These are phyloP conservation scores for Palythoa caribaeorum DNA, from an alignment of 92 coral and sea anemone genomes.

Conservation along the genomic window DNA sequence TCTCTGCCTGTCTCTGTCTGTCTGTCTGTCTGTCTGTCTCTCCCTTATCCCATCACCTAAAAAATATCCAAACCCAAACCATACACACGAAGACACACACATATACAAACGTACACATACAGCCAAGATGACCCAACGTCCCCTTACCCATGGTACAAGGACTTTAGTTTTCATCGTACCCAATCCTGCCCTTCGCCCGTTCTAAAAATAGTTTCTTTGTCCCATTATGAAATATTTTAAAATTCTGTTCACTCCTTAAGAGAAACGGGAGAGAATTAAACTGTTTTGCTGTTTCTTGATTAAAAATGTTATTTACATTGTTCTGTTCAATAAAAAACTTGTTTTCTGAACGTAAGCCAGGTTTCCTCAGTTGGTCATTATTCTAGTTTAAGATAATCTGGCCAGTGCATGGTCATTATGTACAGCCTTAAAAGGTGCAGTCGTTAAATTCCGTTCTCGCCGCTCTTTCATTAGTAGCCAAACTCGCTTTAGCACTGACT, in stretches of 20 bases:
- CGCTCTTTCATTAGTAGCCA: constrained; percentile 42
- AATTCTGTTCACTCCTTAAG: constrained; percentile 43
- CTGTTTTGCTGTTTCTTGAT: constrained; percentile 37
- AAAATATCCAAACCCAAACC: too few relatives aligned
- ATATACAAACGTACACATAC: too few relatives aligned
- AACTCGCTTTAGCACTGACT: constrained; percentile 31
- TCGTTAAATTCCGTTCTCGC: constrained; percentile 46
- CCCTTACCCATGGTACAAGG: too few relatives aligned
- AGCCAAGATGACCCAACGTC: too few relatives aligned
- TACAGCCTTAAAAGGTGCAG: constrained; percentile 43
- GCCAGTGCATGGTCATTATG: constrained; percentile 44
- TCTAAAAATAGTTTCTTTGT: too few relatives aligned
- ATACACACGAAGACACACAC: too few relatives aligned
- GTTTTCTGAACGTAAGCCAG: constrained; percentile 43
- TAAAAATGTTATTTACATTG: constrained; percentile 16
- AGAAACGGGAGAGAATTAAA: constrained; percentile 44
- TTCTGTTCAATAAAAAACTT: constrained; percentile 32
- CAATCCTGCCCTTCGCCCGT: too few relatives aligned
- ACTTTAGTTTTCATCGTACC: too few relatives aligned
- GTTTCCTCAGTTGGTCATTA: constrained; percentile 37
- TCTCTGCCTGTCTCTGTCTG: too few relatives aligned
- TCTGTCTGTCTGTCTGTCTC: too few relatives aligned
- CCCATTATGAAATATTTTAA: constrained; percentile 31
- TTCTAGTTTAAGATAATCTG: constrained; percentile 21
- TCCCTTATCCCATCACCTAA: too few relatives aligned